These are phyloP conservation scores for Kryptolebias marmoratus DNA, from an alignment of 2,113 vertebrate genomes.

Conservation along the genomic window DNA sequence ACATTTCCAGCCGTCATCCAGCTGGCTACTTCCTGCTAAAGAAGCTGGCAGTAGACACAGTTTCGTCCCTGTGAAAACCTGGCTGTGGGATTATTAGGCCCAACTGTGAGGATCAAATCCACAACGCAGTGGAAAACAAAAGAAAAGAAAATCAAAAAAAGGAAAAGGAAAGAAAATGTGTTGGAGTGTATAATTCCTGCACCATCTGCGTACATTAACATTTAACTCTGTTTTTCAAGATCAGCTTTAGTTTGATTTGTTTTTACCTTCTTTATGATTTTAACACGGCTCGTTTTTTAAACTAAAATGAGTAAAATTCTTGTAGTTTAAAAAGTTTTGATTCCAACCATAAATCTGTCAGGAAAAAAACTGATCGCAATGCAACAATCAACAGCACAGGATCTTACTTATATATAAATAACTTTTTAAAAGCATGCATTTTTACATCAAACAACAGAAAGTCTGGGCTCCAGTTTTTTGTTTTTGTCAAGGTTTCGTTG, in stretches of 20 bases:
- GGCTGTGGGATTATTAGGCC: conserved; percentile 48
- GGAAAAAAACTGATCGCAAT: not conserved
- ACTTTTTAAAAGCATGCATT: not conserved
- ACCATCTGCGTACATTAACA: not conserved
- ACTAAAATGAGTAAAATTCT: not conserved
- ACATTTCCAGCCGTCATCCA: conserved; percentile 38
- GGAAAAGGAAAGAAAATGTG: not conserved
- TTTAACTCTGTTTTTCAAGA: not conserved
- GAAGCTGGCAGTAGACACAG: conserved; percentile 42
- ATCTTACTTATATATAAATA: not conserved
- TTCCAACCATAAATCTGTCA: not conserved
- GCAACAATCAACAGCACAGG: too few species aligned
- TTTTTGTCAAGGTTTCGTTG: too few species aligned
- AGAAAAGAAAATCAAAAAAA: not conserved
- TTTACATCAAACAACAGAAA: not conserved
- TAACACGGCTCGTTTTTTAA: too few species aligned
- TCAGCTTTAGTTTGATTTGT: too few species aligned
- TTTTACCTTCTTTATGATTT: not conserved
- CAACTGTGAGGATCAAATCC: conserved; percentile 29
- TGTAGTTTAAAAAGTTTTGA: not conserved
- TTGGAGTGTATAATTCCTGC: not conserved
- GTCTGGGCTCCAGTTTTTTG: too few species aligned
- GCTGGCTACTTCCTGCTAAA: conserved; percentile 38
- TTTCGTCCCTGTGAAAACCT: conserved; percentile 49
- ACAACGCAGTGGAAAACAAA: conserved; percentile 4